phyloP scores from a whole-genome alignment of 2,797 vertebrate genomes.

The Onychomys arenicola region DNA sequence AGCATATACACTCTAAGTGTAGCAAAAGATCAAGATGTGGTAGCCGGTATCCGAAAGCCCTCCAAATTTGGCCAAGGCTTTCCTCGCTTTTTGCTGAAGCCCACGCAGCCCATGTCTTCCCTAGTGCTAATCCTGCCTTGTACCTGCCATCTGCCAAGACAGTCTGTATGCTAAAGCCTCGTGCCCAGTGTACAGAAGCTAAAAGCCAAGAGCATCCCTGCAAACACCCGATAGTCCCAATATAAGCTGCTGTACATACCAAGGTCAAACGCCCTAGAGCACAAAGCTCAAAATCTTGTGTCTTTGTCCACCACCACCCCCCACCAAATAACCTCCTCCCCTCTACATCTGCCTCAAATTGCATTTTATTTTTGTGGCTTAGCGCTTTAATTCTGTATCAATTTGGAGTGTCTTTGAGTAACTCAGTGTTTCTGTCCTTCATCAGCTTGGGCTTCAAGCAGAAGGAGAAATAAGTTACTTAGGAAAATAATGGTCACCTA shows the following conservation, averaged over 20 bases:
- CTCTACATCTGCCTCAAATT: not conserved
- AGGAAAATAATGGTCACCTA: not conserved
- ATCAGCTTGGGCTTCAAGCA: not conserved
- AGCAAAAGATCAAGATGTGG: conserved; percentile 55
- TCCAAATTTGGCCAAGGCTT: conserved; percentile 26
- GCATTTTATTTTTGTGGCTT: not conserved
- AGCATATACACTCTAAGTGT: conserved; percentile 55
- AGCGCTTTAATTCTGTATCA: not conserved
- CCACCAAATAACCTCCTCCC: not conserved
- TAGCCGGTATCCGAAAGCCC: conserved; percentile 37
- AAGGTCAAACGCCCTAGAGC: not conserved
- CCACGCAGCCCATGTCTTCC: not conserved
- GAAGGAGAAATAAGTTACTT: conserved; percentile 24
- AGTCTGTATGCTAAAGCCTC: not conserved
- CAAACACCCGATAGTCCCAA: not conserved
- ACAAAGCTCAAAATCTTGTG: not conserved
- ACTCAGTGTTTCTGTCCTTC: not conserved
- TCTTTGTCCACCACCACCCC: not conserved
- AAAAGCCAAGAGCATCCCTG: conserved; percentile 26
- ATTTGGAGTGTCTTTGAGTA: not conserved
- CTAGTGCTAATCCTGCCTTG: conserved; percentile 31
- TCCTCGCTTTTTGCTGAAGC: not conserved
- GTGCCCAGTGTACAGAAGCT: not conserved
- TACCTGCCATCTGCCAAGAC: conserved; percentile 49
- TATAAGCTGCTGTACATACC: not conserved